phyloP scores from a whole-genome alignment of 2,888 invertebrate genomes.

The Sesamia inferens region DNA sequence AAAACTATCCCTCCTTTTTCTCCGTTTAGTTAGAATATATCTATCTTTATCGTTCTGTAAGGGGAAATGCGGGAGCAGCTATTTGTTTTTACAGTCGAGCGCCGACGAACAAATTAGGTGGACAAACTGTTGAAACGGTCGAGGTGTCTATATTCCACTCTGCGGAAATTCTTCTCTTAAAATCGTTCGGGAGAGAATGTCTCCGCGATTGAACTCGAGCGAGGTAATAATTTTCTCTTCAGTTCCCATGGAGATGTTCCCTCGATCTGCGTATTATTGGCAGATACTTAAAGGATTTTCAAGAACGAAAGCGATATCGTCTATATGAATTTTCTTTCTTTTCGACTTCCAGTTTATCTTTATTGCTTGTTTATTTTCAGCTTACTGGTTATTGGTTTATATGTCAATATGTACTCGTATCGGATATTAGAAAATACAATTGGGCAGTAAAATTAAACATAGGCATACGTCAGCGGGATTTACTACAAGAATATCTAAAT shows the following conservation, averaged over 20 bases:
- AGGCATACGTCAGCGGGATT: slow-evolving; percentile 28
- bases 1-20: slow-evolving; percentile 82
- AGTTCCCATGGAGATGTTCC: slow-evolving; percentile 77
- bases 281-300: slow-evolving; percentile 77
- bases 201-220: slow-evolving; percentile 81
- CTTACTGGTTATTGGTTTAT: slow-evolving; percentile 44
- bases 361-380: slow-evolving; percentile 49
- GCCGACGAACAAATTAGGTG: slow-evolving; percentile 89
- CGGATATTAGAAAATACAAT: slow-evolving; percentile 34
- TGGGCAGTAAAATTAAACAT: slow-evolving; percentile 9
- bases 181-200: slow-evolving; percentile 80
- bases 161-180: slow-evolving; percentile 85
- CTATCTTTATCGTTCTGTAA: slow-evolving; percentile 82
- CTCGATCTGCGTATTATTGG: slow-evolving; percentile 81
- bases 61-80: slow-evolving; percentile 85
- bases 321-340: slow-evolving; percentile 62
- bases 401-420: slow-evolving; percentile 33
- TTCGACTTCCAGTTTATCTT: slow-evolving; percentile 42
- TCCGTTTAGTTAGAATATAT: slow-evolving; percentile 77
- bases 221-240: slow-evolving; percentile 86
- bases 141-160: slow-evolving; percentile 88
- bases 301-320: slow-evolving; percentile 71
- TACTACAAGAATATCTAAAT: slow-evolving; percentile 16
- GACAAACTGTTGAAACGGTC: slow-evolving; percentile 89
- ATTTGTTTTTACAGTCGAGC: slow-evolving; percentile 89